Evolutionary conservation across 2,113 vertebrate genomes (phyloP).

Genomic region (Sylvietta virens): DNA sequence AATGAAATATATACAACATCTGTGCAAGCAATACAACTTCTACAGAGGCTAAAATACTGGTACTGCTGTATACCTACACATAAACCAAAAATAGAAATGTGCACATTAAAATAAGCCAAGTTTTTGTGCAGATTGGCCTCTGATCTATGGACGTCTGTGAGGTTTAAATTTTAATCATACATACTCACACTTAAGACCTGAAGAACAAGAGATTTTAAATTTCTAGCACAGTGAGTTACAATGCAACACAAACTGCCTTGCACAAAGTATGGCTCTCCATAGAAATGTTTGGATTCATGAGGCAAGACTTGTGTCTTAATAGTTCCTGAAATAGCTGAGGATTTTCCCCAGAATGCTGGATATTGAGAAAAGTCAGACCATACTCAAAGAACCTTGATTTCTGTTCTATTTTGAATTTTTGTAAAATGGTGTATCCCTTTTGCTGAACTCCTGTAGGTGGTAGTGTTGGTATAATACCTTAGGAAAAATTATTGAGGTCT

Average conservation of each 20-base stretch:
- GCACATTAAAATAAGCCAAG: background rate
- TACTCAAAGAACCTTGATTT: background rate
- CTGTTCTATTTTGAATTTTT: background rate
- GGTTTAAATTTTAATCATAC: background rate
- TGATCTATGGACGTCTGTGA: background rate
- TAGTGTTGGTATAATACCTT: background rate
- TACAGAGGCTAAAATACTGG: background rate
- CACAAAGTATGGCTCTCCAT: background rate
- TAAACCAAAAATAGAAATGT: background rate
- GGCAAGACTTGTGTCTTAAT: background rate
- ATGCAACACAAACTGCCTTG: background rate
- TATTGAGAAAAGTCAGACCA: background rate
- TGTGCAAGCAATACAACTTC: background rate
- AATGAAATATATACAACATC: background rate
- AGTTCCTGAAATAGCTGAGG: background rate
- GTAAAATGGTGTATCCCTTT: background rate
- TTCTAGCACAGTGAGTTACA: background rate
- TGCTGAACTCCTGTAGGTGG: constrained; percentile 33
- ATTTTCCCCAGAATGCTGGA: background rate
- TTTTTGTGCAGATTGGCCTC: background rate
- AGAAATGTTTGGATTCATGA: background rate
- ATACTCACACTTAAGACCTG: background rate
- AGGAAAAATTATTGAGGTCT: background rate
- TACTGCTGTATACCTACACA: background rate
- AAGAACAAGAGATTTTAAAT: background rate